phyloP scores from a whole-genome alignment of 2,797 vertebrate genomes.

The Pitangus sulphuratus region DNA sequence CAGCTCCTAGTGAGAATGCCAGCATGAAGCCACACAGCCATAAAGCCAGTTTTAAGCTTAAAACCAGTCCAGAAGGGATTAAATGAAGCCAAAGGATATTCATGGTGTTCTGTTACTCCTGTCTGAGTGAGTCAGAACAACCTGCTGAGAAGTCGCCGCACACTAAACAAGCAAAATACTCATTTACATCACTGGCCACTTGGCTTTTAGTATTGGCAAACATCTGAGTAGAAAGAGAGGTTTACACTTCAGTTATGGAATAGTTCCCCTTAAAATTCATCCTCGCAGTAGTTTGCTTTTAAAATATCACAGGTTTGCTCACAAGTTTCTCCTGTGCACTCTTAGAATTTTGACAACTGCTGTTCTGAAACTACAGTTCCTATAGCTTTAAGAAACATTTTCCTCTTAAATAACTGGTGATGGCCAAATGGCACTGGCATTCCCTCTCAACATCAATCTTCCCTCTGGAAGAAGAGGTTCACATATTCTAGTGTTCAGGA shows the following conservation, averaged over 20 bases:
- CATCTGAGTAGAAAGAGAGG: background rate
- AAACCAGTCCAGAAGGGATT: background rate
- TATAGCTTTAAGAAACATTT: background rate
- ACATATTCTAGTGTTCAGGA: background rate
- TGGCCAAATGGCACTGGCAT: background rate
- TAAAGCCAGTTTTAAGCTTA: background rate
- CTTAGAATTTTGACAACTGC: background rate
- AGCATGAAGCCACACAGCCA: background rate
- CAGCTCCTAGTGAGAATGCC: background rate
- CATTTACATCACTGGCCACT: background rate
- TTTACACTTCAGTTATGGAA: background rate
- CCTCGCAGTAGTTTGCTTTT: background rate
- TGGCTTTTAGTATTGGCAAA: background rate
- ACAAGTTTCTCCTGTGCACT: background rate
- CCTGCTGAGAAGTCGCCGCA: background rate
- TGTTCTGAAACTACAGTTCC: background rate
- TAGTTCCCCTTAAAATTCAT: background rate
- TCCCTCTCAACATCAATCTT: background rate
- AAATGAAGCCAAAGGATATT: background rate
- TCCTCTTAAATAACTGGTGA: background rate
- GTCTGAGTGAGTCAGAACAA: fast-evolving
- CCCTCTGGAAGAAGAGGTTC: background rate
- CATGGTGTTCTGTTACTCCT: fast-evolving
- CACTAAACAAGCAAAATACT: background rate
- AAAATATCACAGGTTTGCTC: background rate